A percentile compares a stretch with the other conserved stretches of the same genome.
Conservation (phyloP, 2,888 invertebrate genomes). For the Smittia aterrima region DNA sequence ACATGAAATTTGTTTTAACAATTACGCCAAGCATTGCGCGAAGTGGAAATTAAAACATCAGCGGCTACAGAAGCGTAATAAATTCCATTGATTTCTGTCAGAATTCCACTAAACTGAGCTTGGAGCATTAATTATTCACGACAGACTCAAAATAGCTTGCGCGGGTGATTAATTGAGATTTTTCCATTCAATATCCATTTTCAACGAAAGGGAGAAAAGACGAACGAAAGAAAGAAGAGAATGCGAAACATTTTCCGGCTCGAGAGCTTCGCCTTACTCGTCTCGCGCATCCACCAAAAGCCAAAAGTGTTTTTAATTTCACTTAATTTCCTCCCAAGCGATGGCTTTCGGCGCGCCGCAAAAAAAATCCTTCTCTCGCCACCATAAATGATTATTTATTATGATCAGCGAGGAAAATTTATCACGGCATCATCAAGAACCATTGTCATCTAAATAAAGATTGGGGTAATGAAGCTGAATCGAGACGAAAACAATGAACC, state of each 20-base stretch:
- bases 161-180: slow-evolving; percentile 36
- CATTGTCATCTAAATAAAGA: slow-evolving; percentile 22
- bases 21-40: neutral
- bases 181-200: slow-evolving; percentile 37
- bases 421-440: slow-evolving; percentile 14
- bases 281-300: neutral
- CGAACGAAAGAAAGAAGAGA: neutral
- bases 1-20: slow-evolving; percentile 27
- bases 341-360: neutral
- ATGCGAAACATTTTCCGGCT: slow-evolving; percentile 11
- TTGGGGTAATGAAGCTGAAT: slow-evolving; percentile 36
- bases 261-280: neutral
- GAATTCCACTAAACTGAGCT: neutral
- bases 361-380: neutral
- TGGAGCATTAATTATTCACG: slow-evolving; percentile 9
- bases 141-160: neutral
- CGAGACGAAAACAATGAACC: slow-evolving; percentile 36
- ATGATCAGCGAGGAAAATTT: neutral
- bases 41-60: slow-evolving; percentile 14
- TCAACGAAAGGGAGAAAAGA: neutral
- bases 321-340: neutral
- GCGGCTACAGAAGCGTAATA: neutral
- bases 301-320: slow-evolving; percentile 14
- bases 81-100: slow-evolving; percentile 38
- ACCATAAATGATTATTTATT: slow-evolving; percentile 20